Evolutionary conservation across 2,113 vertebrate genomes (phyloP), one percentile per base, ranked within the genome.

Genomic region (Nicator chloris): DNA sequence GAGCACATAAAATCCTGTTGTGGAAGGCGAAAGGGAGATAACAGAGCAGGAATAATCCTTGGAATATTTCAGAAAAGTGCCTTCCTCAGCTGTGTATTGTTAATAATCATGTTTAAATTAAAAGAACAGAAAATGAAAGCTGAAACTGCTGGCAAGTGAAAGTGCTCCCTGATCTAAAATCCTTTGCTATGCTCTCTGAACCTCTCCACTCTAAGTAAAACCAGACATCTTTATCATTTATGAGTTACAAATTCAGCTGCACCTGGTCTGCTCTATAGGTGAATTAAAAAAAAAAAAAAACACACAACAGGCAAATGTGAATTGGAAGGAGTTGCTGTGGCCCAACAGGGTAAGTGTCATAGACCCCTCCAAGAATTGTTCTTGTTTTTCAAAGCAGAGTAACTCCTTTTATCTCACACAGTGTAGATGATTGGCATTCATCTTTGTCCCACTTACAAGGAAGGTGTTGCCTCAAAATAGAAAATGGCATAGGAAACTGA

Each of bases 81-180:
- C 26, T 86, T 92, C 18, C 56, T 90, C 63, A 70, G 75, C 44
- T 60, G 10, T 59, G 44, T 33, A 35, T 86, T 73, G 26, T 63
- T 92, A 90, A 95, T 90, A 93, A 87, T 73, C 51, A 81, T 22
- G 33, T 90, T 86, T 73, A 86, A 92, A 93, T 92, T 70, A 86
- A 50, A 83, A 77, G 22, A 6, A 77, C 40, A 70, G 57, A 82
- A 92, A 85, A 33, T 37, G 79, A 78, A 63, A 57, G 47, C 77
- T 88, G 66, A 73, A 92, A 65, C 65, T 84, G 56, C 84, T 91
- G 79, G 71, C 72, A 80, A 90, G n/a, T 35, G 44, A 37, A 95
- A 56, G 18, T 69, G 21, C 49, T 87, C 53, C n/a, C n/a, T 69
- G 57, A 44, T 76, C 40, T 19, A 51, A 84, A 92, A 68, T 50